These are phyloP conservation scores for Halcyon badia DNA, from an alignment of 2,797 vertebrate species.

Conservation along the genomic window DNA sequence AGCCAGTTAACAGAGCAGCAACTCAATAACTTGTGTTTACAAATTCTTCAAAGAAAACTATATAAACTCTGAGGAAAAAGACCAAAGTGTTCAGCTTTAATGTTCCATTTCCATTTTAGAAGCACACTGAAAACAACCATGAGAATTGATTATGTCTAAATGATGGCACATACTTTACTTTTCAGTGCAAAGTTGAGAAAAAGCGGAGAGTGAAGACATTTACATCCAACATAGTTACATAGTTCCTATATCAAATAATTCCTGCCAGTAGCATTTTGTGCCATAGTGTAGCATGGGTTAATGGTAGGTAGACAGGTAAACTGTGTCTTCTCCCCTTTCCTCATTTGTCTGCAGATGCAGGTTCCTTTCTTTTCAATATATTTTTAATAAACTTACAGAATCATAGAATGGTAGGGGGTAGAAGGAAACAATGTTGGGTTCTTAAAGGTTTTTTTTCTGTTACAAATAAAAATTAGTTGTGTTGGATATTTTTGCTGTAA, in stretches of 20 bases:
- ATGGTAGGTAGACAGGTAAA: neutral
- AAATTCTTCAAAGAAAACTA: neutral
- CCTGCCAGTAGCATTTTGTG: neutral
- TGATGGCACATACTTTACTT: neutral
- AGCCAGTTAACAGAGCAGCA: neutral
- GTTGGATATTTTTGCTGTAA: neutral
- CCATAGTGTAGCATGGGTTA: neutral
- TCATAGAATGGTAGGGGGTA: too few relatives aligned
- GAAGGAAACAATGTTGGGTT: neutral
- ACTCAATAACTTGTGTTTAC: neutral
- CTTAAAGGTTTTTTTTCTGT: neutral
- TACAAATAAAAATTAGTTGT: neutral
- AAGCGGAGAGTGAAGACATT: neutral
- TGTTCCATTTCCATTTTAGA: neutral
- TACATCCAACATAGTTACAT: neutral
- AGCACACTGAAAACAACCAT: neutral
- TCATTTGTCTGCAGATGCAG: neutral
- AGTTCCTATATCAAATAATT: neutral
- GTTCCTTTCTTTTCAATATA: neutral
- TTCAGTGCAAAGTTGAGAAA: neutral
- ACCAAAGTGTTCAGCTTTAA: neutral
- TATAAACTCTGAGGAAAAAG: neutral
- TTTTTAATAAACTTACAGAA: neutral
- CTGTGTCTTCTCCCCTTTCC: neutral
- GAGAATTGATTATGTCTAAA: neutral